phyloP scores from a whole-genome alignment of 2,113 vertebrate species.

The Lagopus muta region DNA sequence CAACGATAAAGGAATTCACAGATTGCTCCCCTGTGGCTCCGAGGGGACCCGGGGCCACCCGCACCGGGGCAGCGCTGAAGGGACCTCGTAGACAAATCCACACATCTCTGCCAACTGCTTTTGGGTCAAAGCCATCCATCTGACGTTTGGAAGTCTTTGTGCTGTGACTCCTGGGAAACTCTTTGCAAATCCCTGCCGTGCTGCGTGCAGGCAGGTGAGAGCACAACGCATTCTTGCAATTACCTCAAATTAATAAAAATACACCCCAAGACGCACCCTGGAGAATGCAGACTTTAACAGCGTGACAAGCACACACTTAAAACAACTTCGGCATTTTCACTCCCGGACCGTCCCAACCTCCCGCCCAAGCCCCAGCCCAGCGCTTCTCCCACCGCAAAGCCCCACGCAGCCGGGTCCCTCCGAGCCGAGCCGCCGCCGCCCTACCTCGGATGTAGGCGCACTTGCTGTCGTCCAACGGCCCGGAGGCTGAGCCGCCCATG shows the following conservation, averaged over 20 bases:
- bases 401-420: neutral
- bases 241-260: neutral
- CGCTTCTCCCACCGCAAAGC: neutral
- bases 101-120: accelerated
- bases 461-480: conserved; percentile 86
- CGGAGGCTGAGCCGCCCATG: conserved; percentile 89
- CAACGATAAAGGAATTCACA: neutral
- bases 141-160: neutral
- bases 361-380: neutral
- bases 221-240: neutral
- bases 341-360: neutral
- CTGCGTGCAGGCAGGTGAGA: neutral
- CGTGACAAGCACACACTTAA: neutral
- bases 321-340: neutral
- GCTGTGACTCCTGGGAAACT: neutral
- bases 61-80: accelerated
- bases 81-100: neutral
- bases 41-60: neutral
- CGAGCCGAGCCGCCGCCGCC: neutral
- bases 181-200: neutral
- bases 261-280: neutral
- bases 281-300: neutral
- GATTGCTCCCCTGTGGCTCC: neutral
- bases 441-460: conserved; percentile 88
- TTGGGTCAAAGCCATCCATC: neutral